phyloP scores from a whole-genome alignment of 2,113 vertebrate genomes.

The Trichomycterus rosablanca region DNA sequence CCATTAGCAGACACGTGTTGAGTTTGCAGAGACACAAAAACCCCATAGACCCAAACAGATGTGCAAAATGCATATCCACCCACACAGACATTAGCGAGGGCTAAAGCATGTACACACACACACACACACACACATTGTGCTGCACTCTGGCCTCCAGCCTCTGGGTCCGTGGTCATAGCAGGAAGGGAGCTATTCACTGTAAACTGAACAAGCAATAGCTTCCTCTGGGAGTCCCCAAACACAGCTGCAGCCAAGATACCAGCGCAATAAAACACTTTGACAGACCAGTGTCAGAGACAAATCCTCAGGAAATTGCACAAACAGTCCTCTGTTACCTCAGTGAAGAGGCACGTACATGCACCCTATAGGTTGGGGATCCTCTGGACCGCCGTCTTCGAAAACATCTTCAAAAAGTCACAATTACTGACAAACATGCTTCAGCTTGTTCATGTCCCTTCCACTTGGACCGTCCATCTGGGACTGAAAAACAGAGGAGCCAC shows the following conservation, averaged over 20 bases:
- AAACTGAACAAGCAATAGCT: constrained; percentile 71
- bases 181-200: constrained; percentile 81
- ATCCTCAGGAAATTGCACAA: constrained; percentile 44
- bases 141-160: constrained; percentile 62
- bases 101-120: constrained; percentile 43
- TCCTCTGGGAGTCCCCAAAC: constrained; percentile 71
- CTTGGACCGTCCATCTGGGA: too few relatives aligned
- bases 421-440: neutral
- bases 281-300: constrained; percentile 60
- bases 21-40: constrained; percentile 34
- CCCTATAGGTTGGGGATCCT: constrained; percentile 3
- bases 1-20: constrained; percentile 25
- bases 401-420: neutral
- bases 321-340: constrained; percentile 37
- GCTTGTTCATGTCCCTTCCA: too few relatives aligned
- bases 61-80: constrained; percentile 33
- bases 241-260: constrained; percentile 74
- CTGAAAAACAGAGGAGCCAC: too few relatives aligned
- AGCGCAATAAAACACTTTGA: constrained; percentile 72
- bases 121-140: constrained; percentile 36
- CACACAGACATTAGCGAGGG: constrained; percentile 38
- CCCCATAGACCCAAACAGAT: constrained; percentile 37
- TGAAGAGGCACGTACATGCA: neutral
- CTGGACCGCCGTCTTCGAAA: constrained; percentile 18
- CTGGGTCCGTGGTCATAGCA: constrained; percentile 62